These are phyloP conservation scores for Gymnarchus niloticus DNA, from an alignment of 2,113 vertebrate species.

Conservation along the genomic window DNA sequence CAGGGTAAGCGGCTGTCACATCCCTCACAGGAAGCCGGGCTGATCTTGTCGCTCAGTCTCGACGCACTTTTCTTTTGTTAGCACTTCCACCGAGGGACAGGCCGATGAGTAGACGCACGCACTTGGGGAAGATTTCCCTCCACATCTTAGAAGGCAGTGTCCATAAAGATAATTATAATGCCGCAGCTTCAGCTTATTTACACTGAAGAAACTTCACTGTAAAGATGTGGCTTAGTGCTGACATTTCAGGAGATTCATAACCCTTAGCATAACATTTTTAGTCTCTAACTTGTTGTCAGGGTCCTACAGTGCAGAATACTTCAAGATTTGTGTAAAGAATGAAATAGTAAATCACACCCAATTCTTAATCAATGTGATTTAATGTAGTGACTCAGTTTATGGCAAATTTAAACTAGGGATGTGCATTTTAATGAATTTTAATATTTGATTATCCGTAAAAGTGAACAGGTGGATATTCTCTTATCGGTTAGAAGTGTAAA, in stretches of 20 bases:
- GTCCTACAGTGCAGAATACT: background rate
- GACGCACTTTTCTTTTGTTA: background rate
- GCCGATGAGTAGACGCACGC: background rate
- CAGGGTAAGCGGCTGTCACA: constrained; percentile 72
- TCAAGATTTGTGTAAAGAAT: background rate
- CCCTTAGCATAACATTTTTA: background rate
- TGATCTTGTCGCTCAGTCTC: constrained; percentile 9
- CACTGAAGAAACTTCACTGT: background rate
- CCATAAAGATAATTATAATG: background rate
- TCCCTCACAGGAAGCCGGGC: constrained; percentile 49
- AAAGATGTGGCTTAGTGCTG: background rate
- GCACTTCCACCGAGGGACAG: background rate
- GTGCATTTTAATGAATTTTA: too few relatives aligned
- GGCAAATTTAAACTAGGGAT: too few relatives aligned
- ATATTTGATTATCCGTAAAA: too few relatives aligned
- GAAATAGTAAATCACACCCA: too few relatives aligned
- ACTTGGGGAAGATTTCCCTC: background rate
- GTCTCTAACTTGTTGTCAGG: background rate
- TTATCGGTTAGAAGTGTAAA: too few relatives aligned
- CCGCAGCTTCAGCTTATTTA: background rate
- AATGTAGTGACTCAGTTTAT: too few relatives aligned
- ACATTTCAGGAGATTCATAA: background rate
- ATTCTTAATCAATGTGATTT: background rate
- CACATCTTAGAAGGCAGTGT: background rate
- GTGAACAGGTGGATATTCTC: too few relatives aligned